These are phyloP conservation scores for Drosophila rufa DNA, from an alignment of 1,140 invertebrate species.

Conservation along the genomic window DNA sequence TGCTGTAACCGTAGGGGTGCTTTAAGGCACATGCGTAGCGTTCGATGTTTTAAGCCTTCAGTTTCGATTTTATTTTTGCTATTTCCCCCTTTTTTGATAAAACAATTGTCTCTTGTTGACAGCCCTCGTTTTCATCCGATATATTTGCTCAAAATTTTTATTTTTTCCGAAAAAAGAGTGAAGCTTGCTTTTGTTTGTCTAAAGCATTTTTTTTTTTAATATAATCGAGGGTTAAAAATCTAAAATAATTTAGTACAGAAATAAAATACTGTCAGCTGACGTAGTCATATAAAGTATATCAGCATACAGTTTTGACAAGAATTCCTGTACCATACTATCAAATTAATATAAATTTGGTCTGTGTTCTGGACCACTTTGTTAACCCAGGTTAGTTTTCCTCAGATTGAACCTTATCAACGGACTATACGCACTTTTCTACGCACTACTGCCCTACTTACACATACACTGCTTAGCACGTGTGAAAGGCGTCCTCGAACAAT, in stretches of 20 bases:
- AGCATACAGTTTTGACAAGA: not conserved
- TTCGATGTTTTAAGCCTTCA: constrained; percentile 47
- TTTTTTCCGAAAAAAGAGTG: constrained; percentile 23
- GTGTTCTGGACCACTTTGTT: constrained; percentile 27
- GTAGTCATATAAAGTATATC: not conserved
- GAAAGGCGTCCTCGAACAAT: constrained; percentile 11
- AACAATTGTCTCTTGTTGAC: constrained; percentile 52
- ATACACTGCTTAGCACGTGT: constrained; percentile 26
- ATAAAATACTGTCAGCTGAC: not conserved
- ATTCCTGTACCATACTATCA: not conserved
- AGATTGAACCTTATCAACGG: constrained; percentile 47
- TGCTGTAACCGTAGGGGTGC: constrained; percentile 24
- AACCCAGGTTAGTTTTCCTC: constrained; percentile 61
- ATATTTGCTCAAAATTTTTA: constrained; percentile 71
- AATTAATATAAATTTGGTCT: not conserved
- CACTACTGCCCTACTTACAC: constrained; percentile 61
- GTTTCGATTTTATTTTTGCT: constrained; percentile 41
- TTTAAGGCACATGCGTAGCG: constrained; percentile 38
- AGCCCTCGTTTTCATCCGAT: constrained; percentile 42
- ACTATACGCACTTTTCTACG: constrained; percentile 64
- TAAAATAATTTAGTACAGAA: not conserved
- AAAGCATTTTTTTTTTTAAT: not conserved
- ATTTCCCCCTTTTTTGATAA: constrained; percentile 35
- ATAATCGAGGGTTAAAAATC: not conserved
- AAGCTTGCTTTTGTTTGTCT: constrained; percentile 30